A percentile compares a stretch with the other conserved stretches of the same genome.
Evolutionary conservation across 2,888 invertebrate species (phyloP).

Genomic region (Alloplasta piceator): DNA sequence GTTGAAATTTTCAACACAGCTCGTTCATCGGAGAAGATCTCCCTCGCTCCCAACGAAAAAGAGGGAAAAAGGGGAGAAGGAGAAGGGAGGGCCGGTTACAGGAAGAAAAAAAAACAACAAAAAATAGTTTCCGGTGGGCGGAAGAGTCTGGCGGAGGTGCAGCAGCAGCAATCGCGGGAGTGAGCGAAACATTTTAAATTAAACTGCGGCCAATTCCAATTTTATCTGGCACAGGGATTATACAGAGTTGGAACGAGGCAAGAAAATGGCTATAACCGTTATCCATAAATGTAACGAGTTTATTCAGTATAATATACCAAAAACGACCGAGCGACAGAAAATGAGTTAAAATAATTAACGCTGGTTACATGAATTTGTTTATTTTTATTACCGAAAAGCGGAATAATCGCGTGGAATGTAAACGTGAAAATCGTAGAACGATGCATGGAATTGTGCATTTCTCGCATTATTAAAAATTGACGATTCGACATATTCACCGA

Average conservation of each 20-base stretch:
- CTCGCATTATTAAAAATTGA: no score
- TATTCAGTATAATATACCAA: slow-evolving; percentile 34
- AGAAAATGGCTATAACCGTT: slow-evolving; percentile 21
- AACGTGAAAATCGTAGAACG: no score
- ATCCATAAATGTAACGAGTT: not conserved
- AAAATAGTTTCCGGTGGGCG: not conserved
- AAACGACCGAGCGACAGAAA: slow-evolving; percentile 1
- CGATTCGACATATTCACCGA: no score
- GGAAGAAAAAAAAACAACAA: slow-evolving; percentile 12
- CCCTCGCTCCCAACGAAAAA: slow-evolving; percentile 47
- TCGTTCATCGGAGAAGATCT: slow-evolving; percentile 61
- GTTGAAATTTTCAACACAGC: slow-evolving; percentile 43
- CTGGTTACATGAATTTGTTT: no score
- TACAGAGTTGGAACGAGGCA: slow-evolving; percentile 39
- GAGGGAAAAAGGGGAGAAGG: not conserved
- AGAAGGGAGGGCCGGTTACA: not conserved
- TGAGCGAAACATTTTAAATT: slow-evolving; percentile 72
- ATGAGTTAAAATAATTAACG: not conserved
- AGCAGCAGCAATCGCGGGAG: slow-evolving; percentile 31
- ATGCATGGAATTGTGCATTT: no score
- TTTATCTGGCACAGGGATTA: slow-evolving; percentile 68
- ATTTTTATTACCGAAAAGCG: no score
- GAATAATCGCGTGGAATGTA: no score
- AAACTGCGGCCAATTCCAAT: slow-evolving; percentile 74
- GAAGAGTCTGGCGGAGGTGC: slow-evolving; percentile 22